phyloP scores from a whole-genome alignment of 37 sponge, comb jelly and placozoan genomes.

The Haliclona indistincta region DNA sequence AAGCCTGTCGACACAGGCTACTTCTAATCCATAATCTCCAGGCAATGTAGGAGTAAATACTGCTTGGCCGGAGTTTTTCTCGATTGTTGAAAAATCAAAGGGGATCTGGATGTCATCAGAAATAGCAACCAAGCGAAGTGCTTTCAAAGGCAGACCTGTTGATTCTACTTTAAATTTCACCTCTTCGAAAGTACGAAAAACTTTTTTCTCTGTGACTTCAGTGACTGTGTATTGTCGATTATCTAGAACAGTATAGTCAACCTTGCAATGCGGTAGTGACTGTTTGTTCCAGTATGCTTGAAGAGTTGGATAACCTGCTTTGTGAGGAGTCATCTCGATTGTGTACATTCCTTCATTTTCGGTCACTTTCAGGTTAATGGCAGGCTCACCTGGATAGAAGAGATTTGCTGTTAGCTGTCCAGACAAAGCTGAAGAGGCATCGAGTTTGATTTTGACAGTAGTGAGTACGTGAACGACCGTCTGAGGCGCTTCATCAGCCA shows the following conservation, averaged over 20 bases:
- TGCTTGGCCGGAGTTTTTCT: slow-evolving; percentile 46
- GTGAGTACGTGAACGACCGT: slow-evolving; percentile 24
- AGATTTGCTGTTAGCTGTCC: slow-evolving; percentile 31
- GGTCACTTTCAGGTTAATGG: slow-evolving; percentile 13
- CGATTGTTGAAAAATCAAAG: slow-evolving; percentile 24
- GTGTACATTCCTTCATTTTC: slow-evolving; percentile 25
- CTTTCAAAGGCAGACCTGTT: slow-evolving; percentile 21
- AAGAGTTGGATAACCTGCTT: slow-evolving; percentile 44
- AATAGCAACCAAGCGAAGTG: slow-evolving; percentile 57
- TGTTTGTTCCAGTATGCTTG: slow-evolving; percentile 44
- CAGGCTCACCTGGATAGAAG: slow-evolving; percentile 26
- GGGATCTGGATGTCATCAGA: slow-evolving; percentile 51
- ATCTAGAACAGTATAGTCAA: slow-evolving; percentile 52
- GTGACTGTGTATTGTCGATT: slow-evolving; percentile 21
- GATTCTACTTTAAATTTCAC: slow-evolving; percentile 41
- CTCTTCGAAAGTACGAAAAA: slow-evolving; percentile 42
- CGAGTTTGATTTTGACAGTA: slow-evolving; percentile 35
- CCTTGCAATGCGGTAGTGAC: slow-evolving; percentile 40
- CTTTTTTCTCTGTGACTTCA: slow-evolving; percentile 18
- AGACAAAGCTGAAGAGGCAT: slow-evolving; percentile 35
- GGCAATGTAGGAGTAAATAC: slow-evolving; percentile 64
- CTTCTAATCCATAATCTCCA: slow-evolving; percentile 61
- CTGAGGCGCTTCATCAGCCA: slow-evolving; percentile 38
- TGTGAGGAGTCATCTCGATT: slow-evolving; percentile 41
- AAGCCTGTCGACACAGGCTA: slow-evolving; percentile 53